Evolutionary conservation across 2,113 vertebrate genomes (phyloP).

Genomic region (Phoenicopterus ruber): DNA sequence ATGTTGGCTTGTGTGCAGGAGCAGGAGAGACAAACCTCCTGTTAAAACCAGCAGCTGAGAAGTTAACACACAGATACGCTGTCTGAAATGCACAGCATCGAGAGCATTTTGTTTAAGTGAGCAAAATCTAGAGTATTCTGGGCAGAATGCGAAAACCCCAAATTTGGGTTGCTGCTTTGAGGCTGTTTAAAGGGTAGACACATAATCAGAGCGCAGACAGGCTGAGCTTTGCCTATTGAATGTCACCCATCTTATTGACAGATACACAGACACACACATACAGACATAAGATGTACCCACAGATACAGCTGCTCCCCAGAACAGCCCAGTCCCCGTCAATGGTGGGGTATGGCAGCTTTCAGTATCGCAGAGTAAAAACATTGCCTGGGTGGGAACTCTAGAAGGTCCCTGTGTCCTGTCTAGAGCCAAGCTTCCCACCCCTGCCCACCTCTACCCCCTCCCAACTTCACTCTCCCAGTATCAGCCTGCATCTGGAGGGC

Average conservation of each 20-base stretch:
- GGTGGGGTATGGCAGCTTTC: not conserved
- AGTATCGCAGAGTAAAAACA: not conserved
- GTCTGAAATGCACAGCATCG: fast-evolving
- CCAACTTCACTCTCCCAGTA: fast-evolving
- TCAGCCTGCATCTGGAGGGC: not conserved
- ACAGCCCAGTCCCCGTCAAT: not conserved
- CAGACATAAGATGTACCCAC: not conserved
- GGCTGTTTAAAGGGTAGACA: not conserved
- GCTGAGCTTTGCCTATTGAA: not conserved
- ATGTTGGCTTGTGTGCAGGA: not conserved
- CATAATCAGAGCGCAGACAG: not conserved
- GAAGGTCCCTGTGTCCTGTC: not conserved
- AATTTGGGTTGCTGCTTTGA: not conserved
- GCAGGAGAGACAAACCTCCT: not conserved
- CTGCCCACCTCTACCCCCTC: not conserved
- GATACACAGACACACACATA: fast-evolving
- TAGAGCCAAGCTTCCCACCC: not conserved
- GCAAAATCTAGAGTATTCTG: not conserved
- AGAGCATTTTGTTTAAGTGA: not conserved
- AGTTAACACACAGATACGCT: not conserved
- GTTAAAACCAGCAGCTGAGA: not conserved
- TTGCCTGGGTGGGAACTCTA: not conserved
- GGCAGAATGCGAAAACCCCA: not conserved
- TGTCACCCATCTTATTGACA: fast-evolving
- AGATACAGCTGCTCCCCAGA: not conserved